phyloP scores from a whole-genome alignment of 1,140 invertebrate genomes.

The Bilobella aurantiaca region DNA sequence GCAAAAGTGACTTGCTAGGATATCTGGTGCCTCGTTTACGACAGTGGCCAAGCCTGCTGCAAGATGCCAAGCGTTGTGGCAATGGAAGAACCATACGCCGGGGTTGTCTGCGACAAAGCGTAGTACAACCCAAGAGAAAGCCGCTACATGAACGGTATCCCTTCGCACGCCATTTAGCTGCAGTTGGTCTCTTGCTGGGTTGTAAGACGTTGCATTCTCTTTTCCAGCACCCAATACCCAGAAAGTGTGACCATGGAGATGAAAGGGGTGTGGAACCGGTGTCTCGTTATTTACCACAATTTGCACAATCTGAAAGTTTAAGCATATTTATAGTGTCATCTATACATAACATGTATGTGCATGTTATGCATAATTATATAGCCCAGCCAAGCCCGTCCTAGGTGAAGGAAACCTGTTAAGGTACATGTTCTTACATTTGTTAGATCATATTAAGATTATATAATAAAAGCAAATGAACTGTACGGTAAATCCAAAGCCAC shows the following conservation, averaged over 20 bases:
- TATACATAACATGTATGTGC: too few relatives aligned
- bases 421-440: too few relatives aligned
- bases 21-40: background rate
- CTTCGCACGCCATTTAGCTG: conserved; percentile 4
- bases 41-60: conserved; percentile 13
- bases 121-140: conserved; percentile 13
- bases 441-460: too few relatives aligned
- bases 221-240: conserved; percentile 18
- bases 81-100: conserved; percentile 26
- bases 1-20: background rate
- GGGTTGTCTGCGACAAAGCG: conserved; percentile 22
- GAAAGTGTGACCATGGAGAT: conserved; percentile 25
- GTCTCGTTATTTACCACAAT: conserved; percentile 17
- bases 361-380: too few relatives aligned
- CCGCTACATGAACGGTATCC: conserved; percentile 2
- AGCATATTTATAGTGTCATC: too few relatives aligned
- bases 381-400: too few relatives aligned
- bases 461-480: too few relatives aligned
- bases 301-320: conserved; percentile 5
- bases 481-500: too few relatives aligned
- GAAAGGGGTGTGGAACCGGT: conserved; percentile 13
- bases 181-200: background rate
- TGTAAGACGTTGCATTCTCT: background rate
- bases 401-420: too few relatives aligned
- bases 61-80: conserved; percentile 25